These are phyloP conservation scores for Morpho deidamia DNA, from an alignment of 2,888 invertebrate genomes.

Conservation along the genomic window DNA sequence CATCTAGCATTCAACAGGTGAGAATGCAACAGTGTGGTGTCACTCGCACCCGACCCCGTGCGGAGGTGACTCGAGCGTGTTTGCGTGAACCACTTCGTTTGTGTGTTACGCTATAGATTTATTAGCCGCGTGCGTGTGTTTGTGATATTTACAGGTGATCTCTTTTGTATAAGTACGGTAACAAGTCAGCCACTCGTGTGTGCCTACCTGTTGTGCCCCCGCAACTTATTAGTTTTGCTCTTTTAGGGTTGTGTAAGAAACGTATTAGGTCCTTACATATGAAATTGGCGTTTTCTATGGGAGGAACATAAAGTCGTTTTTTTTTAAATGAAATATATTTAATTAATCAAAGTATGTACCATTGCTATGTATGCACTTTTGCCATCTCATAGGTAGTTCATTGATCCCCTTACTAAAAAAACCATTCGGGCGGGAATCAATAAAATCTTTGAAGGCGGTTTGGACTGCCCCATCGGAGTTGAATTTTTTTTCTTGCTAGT, in stretches of 20 bases:
- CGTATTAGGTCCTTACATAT: too few relatives aligned
- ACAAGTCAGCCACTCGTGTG: slow-evolving; percentile 64
- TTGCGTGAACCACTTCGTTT: slow-evolving; percentile 66
- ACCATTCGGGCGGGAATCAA: too few relatives aligned
- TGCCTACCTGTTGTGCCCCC: slow-evolving; percentile 71
- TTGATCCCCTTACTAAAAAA: too few relatives aligned
- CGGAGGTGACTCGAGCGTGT: slow-evolving; percentile 56
- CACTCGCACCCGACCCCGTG: slow-evolving; percentile 59
- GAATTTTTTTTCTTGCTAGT: too few relatives aligned
- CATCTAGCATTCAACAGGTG: slow-evolving; percentile 63
- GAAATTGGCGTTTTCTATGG: too few relatives aligned
- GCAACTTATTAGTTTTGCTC: slow-evolving; percentile 61
- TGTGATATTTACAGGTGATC: slow-evolving; percentile 52
- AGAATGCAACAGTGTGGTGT: slow-evolving; percentile 68
- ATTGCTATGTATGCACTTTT: too few relatives aligned
- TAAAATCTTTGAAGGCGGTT: too few relatives aligned
- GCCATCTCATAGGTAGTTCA: too few relatives aligned
- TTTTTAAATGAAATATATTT: too few relatives aligned
- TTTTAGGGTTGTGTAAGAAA: slow-evolving; percentile 58
- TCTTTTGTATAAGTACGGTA: slow-evolving; percentile 60
- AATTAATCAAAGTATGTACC: too few relatives aligned
- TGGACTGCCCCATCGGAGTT: too few relatives aligned
- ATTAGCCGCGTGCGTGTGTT: slow-evolving; percentile 45
- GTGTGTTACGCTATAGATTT: slow-evolving; percentile 58
- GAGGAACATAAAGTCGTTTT: too few relatives aligned